These are phyloP conservation scores for Limenitis arthemis DNA, from an alignment of 2,888 invertebrate species.

Conservation along the genomic window DNA sequence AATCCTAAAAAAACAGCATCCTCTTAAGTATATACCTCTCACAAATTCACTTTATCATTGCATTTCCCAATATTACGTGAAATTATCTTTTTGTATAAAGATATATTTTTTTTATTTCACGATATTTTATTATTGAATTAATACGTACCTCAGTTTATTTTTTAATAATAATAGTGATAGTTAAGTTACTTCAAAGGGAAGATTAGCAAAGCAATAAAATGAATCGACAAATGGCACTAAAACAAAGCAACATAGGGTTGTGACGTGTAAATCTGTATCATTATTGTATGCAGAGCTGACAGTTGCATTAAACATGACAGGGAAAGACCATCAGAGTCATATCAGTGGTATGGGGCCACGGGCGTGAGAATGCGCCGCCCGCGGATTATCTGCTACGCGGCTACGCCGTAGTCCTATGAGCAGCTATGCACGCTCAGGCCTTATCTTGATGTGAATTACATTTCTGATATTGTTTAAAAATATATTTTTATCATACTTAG, in stretches of 20 bases:
- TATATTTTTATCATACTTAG: background rate
- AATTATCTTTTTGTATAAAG: background rate
- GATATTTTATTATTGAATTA: background rate
- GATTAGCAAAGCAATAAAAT: no score
- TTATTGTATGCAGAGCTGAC: constrained; percentile 48
- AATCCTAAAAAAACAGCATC: constrained; percentile 70
- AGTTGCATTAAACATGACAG: constrained; percentile 61
- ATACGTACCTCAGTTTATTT: no score
- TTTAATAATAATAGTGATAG: no score
- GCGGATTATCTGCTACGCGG: constrained; percentile 59
- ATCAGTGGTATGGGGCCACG: constrained; percentile 37
- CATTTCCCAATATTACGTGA: background rate
- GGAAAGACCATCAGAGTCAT: constrained; percentile 57
- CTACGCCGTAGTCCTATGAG: constrained; percentile 53
- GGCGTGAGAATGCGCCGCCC: constrained; percentile 62
- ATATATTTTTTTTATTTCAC: background rate
- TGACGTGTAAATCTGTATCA: constrained; percentile 38
- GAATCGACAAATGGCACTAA: constrained; percentile 3
- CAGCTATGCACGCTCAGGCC: constrained; percentile 51
- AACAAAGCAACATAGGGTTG: constrained; percentile 11
- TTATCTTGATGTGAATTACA: constrained; percentile 1
- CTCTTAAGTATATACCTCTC: constrained; percentile 54
- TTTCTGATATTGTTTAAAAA: constrained; percentile 8
- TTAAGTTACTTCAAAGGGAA: no score
- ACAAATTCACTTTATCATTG: constrained; percentile 21